These are phyloP conservation scores for Andrena trimmerana DNA, from an alignment of 2,888 invertebrate genomes.

Conservation along the genomic window DNA sequence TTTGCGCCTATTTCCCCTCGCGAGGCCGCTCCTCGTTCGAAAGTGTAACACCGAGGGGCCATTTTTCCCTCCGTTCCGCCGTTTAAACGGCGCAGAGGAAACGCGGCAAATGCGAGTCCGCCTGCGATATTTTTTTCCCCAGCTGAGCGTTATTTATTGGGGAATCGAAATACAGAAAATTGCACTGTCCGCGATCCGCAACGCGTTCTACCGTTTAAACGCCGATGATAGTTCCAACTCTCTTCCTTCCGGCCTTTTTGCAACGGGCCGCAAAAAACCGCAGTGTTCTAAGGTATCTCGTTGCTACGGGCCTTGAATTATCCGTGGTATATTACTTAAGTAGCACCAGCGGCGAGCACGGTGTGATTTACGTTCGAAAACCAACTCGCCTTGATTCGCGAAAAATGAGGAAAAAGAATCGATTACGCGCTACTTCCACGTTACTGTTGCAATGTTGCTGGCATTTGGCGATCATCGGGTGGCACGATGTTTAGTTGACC, in stretches of 20 bases:
- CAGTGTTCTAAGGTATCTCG: slow-evolving; percentile 18
- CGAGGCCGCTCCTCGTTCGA: background rate
- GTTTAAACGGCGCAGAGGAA: slow-evolving; percentile 8
- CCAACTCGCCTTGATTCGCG: slow-evolving; percentile 20
- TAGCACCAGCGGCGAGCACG: background rate
- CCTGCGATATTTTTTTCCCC: background rate
- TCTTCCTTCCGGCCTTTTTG: slow-evolving; percentile 2
- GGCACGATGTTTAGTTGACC: background rate
- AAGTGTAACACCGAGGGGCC: slow-evolving; percentile 40
- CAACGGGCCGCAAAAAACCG: background rate
- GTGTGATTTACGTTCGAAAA: slow-evolving; percentile 38
- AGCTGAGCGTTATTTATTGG: slow-evolving; percentile 24
- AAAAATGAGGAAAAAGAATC: slow-evolving; percentile 29
- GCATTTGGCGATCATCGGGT: background rate
- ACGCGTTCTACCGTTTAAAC: slow-evolving; percentile 11
- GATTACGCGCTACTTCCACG: slow-evolving; percentile 23
- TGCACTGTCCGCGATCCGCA: slow-evolving; percentile 28
- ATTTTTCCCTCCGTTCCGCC: slow-evolving; percentile 16
- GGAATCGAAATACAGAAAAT: slow-evolving; percentile 30
- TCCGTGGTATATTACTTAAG: slow-evolving; percentile 30
- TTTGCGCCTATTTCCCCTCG: slow-evolving; percentile 35
- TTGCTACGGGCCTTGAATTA: slow-evolving; percentile 39
- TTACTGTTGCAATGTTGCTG: slow-evolving; percentile 12
- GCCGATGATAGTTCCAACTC: slow-evolving; percentile 39
- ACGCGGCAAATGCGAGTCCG: slow-evolving; percentile 1